These are phyloP conservation scores for Mechanitis messenoides DNA, from an alignment of 2,888 invertebrate species.

Conservation along the genomic window DNA sequence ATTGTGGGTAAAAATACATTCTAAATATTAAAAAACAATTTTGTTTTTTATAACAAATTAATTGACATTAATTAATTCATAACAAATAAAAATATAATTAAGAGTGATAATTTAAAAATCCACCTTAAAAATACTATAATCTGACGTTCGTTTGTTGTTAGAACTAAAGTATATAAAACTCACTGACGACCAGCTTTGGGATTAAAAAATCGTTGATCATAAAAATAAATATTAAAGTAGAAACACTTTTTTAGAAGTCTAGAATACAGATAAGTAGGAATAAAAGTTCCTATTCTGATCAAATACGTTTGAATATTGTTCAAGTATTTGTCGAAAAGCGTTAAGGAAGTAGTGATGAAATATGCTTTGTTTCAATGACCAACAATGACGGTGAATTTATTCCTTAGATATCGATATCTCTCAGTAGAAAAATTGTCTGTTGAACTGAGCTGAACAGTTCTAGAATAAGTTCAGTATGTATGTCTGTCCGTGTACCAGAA, in stretches of 20 bases:
- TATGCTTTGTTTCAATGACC: neutral
- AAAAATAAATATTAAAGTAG: slow-evolving; percentile 4
- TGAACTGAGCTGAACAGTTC: too few species aligned
- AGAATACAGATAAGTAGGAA: neutral
- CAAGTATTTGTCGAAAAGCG: neutral
- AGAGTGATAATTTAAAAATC: too few species aligned
- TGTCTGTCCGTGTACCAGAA: too few species aligned
- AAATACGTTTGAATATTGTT: neutral
- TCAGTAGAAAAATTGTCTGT: neutral
- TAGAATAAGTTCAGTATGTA: too few species aligned
- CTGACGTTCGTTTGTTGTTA: too few species aligned
- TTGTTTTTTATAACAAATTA: too few species aligned
- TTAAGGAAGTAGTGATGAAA: neutral
- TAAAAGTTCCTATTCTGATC: neutral
- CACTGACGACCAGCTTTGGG: neutral
- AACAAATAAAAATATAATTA: too few species aligned
- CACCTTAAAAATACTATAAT: too few species aligned
- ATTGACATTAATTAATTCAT: too few species aligned
- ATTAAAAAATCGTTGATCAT: neutral
- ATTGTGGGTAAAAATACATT: too few species aligned
- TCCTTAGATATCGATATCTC: neutral
- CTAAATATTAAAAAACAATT: too few species aligned
- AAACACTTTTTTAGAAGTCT: neutral
- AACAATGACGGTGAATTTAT: neutral
- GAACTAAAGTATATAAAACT: too few species aligned